Conservation (phyloP, 2,888 invertebrate species). For the Muschampia plurimacula region DNA sequence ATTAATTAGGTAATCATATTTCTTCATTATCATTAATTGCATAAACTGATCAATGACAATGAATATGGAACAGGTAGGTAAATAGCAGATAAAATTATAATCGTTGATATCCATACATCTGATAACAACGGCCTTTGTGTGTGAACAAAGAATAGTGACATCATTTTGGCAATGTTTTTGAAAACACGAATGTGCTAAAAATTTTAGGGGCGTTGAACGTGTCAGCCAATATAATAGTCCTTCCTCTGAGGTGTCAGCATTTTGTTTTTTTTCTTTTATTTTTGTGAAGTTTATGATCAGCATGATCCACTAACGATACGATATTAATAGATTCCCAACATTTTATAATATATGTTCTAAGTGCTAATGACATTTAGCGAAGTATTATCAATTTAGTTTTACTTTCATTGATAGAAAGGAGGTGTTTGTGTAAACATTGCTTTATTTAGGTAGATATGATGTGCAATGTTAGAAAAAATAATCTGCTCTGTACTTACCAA, state of each 20-base stretch:
- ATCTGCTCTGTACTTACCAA: background rate
- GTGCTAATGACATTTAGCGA: too few relatives aligned
- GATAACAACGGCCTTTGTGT: conserved; percentile 35
- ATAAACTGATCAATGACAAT: background rate
- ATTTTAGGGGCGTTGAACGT: background rate
- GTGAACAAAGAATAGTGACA: conserved; percentile 29
- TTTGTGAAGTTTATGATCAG: too few relatives aligned
- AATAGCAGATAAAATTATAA: conserved; percentile 21
- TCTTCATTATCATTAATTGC: background rate
- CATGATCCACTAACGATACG: too few relatives aligned
- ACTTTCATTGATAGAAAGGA: too few relatives aligned
- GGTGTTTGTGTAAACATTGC: background rate
- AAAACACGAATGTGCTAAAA: background rate
- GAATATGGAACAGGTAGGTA: conserved; percentile 3
- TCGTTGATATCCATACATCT: conserved; percentile 21
- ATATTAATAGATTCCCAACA: background rate
- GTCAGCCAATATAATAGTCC: background rate
- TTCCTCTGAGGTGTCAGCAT: background rate
- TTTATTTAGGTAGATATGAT: too few relatives aligned
- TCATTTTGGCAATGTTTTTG: conserved; percentile 23
- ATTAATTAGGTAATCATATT: too few relatives aligned
- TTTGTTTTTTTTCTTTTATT: background rate
- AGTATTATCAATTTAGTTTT: too few relatives aligned
- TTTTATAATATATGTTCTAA: too few relatives aligned
- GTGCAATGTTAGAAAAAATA: too few relatives aligned